Base-by-base conservation (phyloP, 2,113 vertebrate genomes). In the Tachuris rubrigastra region DNA sequence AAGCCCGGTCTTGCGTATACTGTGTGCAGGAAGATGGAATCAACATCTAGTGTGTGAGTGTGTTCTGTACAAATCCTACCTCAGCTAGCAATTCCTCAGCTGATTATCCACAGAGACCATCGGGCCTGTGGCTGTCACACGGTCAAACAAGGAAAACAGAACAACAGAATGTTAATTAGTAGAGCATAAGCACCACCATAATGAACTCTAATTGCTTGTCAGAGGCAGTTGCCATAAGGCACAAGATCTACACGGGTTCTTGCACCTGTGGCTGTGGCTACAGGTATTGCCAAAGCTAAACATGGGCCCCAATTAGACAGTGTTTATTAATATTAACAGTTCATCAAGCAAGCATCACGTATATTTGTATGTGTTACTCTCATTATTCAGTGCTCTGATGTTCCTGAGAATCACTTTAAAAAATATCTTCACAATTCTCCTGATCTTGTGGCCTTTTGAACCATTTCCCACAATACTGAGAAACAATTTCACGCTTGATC, bases 101-200 rank as follows among this genome's bases (percentile, higher is more conserved):
- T 97, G 96, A 86, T 95, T 60, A 95, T 93, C 96, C 97, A 95
- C 71, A 55, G 78, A 95, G 97, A 96, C 96, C 96, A 95, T 90
- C 69, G 93, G 96, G 97, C 96, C 96, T 95, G 95, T 97, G 97
- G 96, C 93, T 96, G 97, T 95, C 97, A 97, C 97, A 95, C 5
- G 96, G 97, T 96, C 97, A 92, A 92, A 93, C 73, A 93, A 81
- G 86, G 87, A 96, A 97, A 97, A 96, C 82, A 93, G 89, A 97
- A 96, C 97, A 98, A 98, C 98, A 98, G 97, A 96, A 97, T 83
- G 96, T 98, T 99, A 98, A 99, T 99, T 99, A 99, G 98, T 96
- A 97, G 91, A 96, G 93, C 98, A 98, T 98, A 98, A 98, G 98
- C 96, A 97, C 95, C 96, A 72, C 94, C 97, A 98, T 99, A 98